Conservation (phyloP, 2,113 vertebrate genomes). For the Aleadryas rufinucha region DNA sequence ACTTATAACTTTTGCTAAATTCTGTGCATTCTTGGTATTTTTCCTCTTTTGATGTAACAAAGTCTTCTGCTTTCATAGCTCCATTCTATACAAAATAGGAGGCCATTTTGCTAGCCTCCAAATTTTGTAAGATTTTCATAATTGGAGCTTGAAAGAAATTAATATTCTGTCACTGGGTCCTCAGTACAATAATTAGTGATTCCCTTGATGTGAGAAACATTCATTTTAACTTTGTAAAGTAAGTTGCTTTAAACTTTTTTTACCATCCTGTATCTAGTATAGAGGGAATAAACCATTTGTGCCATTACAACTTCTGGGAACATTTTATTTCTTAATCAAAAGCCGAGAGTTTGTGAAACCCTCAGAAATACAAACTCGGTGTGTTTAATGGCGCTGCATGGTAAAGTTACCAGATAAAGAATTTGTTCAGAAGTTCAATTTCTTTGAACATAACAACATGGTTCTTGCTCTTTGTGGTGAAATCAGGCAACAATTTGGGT, state of each 20-base stretch:
- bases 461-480: background rate
- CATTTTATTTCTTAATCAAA: background rate
- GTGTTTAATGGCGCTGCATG: background rate
- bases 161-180: background rate
- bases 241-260: background rate
- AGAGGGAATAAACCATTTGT: background rate
- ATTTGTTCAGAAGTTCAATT: background rate
- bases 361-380: background rate
- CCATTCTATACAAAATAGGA: background rate
- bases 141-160: background rate
- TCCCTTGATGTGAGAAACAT: background rate
- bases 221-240: background rate
- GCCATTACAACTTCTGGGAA: background rate
- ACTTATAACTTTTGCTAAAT: background rate
- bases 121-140: background rate
- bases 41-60: background rate
- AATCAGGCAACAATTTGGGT: background rate
- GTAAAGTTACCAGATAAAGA: background rate
- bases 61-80: background rate
- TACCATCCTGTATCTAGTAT: background rate
- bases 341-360: background rate
- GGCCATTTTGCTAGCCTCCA: background rate
- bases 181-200: background rate
- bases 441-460: background rate
- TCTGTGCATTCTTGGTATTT: background rate